These are phyloP conservation scores for Psittacula derbiana DNA, from an alignment of 2,797 vertebrate genomes.

Conservation along the genomic window DNA sequence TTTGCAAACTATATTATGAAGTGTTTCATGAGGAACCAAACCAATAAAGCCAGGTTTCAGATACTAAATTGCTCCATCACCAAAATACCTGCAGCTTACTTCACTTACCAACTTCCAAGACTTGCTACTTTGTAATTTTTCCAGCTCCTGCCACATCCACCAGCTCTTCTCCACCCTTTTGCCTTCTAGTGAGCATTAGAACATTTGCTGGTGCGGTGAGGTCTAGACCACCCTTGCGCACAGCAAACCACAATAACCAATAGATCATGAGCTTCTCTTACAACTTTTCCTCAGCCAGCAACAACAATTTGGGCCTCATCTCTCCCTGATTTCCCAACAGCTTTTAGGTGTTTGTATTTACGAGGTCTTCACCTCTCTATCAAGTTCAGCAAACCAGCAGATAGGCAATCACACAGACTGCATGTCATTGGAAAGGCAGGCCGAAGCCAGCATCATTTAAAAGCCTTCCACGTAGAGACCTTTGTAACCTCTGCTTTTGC, in stretches of 20 bases:
- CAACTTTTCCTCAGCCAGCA: not conserved
- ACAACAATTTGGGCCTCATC: not conserved
- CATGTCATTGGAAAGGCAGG: not conserved
- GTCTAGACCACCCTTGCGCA: not conserved
- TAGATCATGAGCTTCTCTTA: not conserved
- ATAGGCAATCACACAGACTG: not conserved
- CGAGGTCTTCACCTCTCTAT: not conserved
- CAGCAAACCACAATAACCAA: not conserved
- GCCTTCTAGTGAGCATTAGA: not conserved
- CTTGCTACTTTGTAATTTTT: not conserved
- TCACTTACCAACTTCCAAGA: not conserved
- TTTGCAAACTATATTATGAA: not conserved
- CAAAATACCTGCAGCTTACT: not conserved
- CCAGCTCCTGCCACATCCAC: not conserved
- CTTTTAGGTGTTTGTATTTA: not conserved
- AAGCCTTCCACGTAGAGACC: not conserved
- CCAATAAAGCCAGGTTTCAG: not conserved
- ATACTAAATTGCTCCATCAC: not conserved
- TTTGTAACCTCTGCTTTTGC: not conserved
- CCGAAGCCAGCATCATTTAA: not conserved
- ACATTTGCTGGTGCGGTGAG: not conserved
- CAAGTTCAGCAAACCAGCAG: not conserved
- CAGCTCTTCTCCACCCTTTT: not conserved
- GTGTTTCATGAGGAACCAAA: not conserved
- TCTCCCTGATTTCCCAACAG: not conserved